Conservation (phyloP, 2,797 vertebrate genomes). For the Naso thynnoides region DNA sequence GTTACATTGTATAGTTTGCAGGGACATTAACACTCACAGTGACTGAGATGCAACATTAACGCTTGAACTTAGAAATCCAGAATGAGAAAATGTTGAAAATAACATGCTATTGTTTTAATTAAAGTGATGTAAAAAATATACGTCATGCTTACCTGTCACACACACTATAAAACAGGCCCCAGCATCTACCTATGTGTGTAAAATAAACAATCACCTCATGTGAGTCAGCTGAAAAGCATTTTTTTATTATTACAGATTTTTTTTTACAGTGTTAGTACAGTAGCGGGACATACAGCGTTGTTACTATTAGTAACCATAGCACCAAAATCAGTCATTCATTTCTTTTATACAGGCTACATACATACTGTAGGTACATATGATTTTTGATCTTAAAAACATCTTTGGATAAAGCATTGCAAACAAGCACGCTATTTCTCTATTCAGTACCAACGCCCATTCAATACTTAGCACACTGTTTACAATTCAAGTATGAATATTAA, state of each 20-base stretch:
- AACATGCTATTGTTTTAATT: no score
- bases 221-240: conserved; percentile 51
- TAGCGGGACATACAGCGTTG: conserved; percentile 72
- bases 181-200: no score
- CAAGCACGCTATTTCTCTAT: conserved; percentile 68
- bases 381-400: conserved; percentile 81
- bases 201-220: conserved; percentile 18
- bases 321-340: conserved; percentile 79
- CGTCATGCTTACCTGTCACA: no score
- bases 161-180: no score
- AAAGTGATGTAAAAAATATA: no score
- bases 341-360: conserved; percentile 75
- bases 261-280: conserved; percentile 80
- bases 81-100: no score
- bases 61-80: no score
- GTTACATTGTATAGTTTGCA: no score
- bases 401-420: conserved; percentile 85
- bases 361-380: conserved; percentile 70
- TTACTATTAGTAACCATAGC: conserved; percentile 79
- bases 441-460: conserved; percentile 75
- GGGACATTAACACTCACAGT: no score
- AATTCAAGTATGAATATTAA: conserved; percentile 86
- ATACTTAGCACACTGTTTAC: conserved; percentile 77
- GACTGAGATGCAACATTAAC: no score
- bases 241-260: conserved; percentile 69